A percentile compares a stretch with the other conserved stretches of the same genome.
These are phyloP conservation scores for Harpegnathos saltator DNA, from an alignment of 1,140 invertebrate species.

Conservation along the genomic window DNA sequence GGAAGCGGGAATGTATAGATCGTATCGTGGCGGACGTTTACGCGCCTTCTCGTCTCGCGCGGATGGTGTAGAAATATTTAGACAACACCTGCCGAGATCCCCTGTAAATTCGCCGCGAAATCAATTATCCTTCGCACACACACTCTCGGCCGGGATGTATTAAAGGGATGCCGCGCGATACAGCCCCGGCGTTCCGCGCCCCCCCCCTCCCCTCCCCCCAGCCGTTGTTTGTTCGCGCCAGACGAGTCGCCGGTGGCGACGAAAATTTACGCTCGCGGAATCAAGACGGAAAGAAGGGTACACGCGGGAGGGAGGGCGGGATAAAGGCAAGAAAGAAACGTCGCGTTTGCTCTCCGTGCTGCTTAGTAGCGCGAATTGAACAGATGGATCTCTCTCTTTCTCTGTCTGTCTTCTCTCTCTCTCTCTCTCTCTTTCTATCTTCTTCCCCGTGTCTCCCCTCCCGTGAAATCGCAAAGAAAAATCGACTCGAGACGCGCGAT, in stretches of 20 bases:
- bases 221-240: constrained; percentile 1
- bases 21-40: constrained; percentile 45
- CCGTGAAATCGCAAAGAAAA: constrained; percentile 12
- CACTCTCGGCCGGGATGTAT: constrained; percentile 38
- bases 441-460: too few species aligned
- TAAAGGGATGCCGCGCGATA: neutral
- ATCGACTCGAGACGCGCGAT: neutral
- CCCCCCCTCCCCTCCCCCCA: too few species aligned
- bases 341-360: too few species aligned
- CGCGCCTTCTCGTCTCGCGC: constrained; percentile 17
- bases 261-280: too few species aligned
- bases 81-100: constrained; percentile 15
- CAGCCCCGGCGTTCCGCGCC: too few species aligned
- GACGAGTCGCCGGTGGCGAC: neutral
- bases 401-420: too few species aligned
- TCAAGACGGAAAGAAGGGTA: too few species aligned
- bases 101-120: constrained; percentile 51
- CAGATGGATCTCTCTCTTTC: too few species aligned
- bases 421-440: too few species aligned
- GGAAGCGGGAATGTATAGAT: constrained; percentile 49
- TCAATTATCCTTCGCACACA: constrained; percentile 44
- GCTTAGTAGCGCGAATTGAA: too few species aligned
- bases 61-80: constrained; percentile 49
- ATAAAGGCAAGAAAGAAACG: too few species aligned
- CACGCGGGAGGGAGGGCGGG: too few species aligned